phyloP scores from a whole-genome alignment of 2,888 invertebrate species.

The Dusona sp. region DNA sequence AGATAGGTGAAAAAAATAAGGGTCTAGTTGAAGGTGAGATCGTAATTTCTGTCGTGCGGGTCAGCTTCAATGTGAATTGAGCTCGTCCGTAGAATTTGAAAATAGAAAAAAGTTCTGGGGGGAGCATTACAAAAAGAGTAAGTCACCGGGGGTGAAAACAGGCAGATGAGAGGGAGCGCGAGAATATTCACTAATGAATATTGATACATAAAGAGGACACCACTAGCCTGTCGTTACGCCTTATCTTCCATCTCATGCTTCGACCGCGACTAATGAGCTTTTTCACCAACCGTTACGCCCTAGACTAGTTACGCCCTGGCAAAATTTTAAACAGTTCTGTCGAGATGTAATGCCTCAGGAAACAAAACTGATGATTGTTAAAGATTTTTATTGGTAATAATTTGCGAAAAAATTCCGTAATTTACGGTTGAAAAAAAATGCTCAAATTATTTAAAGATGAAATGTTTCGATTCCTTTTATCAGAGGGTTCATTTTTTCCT shows the following conservation, averaged over 20 bases:
- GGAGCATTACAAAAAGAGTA: constrained; percentile 51
- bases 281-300: constrained; percentile 17
- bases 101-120: constrained; percentile 69
- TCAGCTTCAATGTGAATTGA: constrained; percentile 66
- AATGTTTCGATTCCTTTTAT: background rate
- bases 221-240: constrained; percentile 60
- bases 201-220: constrained; percentile 76
- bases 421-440: background rate
- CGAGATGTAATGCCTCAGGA: background rate
- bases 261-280: constrained; percentile 62
- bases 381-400: background rate
- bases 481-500: background rate
- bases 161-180: background rate
- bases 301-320: background rate
- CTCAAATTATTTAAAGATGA: no score
- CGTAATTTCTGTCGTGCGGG: constrained; percentile 59
- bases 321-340: background rate
- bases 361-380: background rate
- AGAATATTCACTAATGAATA: constrained; percentile 77
- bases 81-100: constrained; percentile 60
- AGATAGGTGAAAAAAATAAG: background rate
- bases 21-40: constrained; percentile 33
- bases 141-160: constrained; percentile 46
- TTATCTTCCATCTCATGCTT: constrained; percentile 68
- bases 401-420: background rate